A percentile compares a stretch with the other conserved stretches of the same genome.
Evolutionary conservation across 2,113 vertebrate genomes (phyloP).

Genomic region (Thunnus maccoyii): DNA sequence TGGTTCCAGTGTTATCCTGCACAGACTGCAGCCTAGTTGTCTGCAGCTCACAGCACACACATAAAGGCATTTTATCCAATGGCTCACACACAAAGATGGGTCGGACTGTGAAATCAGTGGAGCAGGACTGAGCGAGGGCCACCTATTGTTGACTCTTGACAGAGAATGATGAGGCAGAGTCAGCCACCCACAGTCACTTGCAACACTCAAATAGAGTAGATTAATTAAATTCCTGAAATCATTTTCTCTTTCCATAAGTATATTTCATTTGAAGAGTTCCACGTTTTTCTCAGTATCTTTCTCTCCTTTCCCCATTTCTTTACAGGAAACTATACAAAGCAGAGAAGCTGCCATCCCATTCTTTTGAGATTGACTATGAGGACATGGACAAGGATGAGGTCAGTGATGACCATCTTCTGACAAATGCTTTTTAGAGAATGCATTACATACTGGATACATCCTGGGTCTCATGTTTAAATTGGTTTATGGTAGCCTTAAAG

Average conservation of each 20-base stretch:
- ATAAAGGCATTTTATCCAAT: slow-evolving; percentile 58
- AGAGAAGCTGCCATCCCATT: slow-evolving; percentile 96
- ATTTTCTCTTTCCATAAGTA: slow-evolving; percentile 31
- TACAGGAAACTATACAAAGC: slow-evolving; percentile 90
- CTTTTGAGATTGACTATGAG: slow-evolving; percentile 98
- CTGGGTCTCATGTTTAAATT: slow-evolving; percentile 47
- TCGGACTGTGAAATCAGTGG: slow-evolving; percentile 58
- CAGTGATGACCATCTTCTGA: slow-evolving; percentile 69
- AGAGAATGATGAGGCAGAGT: slow-evolving; percentile 50
- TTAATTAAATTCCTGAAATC: slow-evolving; percentile 42
- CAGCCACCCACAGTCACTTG: slow-evolving; percentile 46
- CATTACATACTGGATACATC: slow-evolving; percentile 50
- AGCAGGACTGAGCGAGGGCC: slow-evolving; percentile 39
- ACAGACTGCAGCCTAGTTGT: slow-evolving; percentile 52
- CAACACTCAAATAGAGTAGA: slow-evolving; percentile 26
- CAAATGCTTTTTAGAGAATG: slow-evolving; percentile 54
- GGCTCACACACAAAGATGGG: slow-evolving; percentile 57
- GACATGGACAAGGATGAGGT: slow-evolving; percentile 98
- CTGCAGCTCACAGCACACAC: slow-evolving; percentile 63
- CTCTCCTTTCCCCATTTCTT: slow-evolving; percentile 20
- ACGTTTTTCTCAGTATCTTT: slow-evolving; percentile 13
- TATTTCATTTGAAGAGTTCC: slow-evolving; percentile 21
- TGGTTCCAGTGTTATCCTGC: slow-evolving; percentile 38
- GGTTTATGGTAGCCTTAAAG: slow-evolving; percentile 51
- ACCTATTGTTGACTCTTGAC: slow-evolving; percentile 69